Evolutionary conservation across 2,113 vertebrate species (phyloP).

Genomic region (Actinemys pallida): DNA sequence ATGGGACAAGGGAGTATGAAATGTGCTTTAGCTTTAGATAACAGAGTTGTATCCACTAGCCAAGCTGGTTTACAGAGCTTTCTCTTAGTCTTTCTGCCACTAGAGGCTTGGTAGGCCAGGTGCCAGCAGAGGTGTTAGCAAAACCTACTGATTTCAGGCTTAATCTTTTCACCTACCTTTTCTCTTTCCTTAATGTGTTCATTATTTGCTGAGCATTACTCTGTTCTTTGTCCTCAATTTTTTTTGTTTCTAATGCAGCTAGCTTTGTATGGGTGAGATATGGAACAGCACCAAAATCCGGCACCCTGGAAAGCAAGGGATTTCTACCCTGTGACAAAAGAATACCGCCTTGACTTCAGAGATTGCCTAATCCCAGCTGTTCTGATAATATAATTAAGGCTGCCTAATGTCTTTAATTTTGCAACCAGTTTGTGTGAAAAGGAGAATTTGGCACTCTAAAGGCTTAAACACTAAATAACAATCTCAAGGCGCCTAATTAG

Average conservation of each 20-base stretch:
- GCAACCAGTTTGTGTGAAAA: conserved; percentile 92
- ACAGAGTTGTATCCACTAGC: conserved; percentile 75
- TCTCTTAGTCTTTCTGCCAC: conserved; percentile 72
- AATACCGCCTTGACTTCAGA: conserved; percentile 97
- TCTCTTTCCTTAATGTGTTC: conserved; percentile 86
- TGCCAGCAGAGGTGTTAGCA: conserved; percentile 84
- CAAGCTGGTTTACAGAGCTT: conserved; percentile 77
- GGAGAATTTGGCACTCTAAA: conserved; percentile 92
- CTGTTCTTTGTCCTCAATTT: conserved; percentile 86
- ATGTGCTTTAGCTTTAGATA: conserved; percentile 85
- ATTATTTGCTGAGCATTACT: conserved; percentile 90
- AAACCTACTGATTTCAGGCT: conserved; percentile 84
- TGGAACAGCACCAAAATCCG: conserved; percentile 91
- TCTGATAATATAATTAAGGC: conserved; percentile 99
- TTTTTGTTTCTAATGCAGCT: conserved; percentile 88
- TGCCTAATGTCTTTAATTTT: conserved; percentile 99
- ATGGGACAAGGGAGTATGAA: conserved; percentile 77
- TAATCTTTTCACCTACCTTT: conserved; percentile 97
- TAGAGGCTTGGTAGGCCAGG: conserved; percentile 79
- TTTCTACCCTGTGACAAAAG: conserved; percentile 95
- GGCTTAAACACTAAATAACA: conserved; percentile 92
- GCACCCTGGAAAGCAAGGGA: conserved; percentile 92
- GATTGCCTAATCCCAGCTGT: conserved; percentile 99
- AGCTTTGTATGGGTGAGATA: conserved; percentile 95
- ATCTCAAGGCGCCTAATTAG: conserved; percentile 98